Evolutionary conservation across 2,797 vertebrate genomes (phyloP).

Genomic region (Lophura swinhoii): DNA sequence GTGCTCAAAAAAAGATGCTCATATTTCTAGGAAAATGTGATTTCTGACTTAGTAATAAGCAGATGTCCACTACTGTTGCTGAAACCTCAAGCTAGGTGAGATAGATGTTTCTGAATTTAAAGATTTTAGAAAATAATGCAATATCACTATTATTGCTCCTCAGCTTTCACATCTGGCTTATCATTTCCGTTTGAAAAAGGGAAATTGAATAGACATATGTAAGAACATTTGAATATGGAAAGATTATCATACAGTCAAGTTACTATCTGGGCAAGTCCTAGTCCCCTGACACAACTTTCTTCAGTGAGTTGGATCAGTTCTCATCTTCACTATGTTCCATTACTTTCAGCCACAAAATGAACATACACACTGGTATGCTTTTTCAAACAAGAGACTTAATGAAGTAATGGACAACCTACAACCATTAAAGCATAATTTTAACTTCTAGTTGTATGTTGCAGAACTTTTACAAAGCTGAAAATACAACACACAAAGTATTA

Average conservation of each 20-base stretch:
- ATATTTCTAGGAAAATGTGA: background rate
- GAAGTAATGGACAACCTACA: background rate
- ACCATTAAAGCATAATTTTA: background rate
- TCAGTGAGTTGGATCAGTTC: background rate
- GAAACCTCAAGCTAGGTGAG: background rate
- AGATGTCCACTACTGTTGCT: background rate
- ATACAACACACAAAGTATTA: background rate
- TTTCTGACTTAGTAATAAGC: background rate
- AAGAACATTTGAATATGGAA: background rate
- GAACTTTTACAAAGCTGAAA: background rate
- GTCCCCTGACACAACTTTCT: background rate
- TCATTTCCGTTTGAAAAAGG: background rate
- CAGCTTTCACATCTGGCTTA: background rate
- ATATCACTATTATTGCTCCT: background rate
- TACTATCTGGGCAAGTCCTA: background rate
- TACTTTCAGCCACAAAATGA: constrained; percentile 13
- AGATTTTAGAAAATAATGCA: background rate
- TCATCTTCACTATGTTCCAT: background rate
- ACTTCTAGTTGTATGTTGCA: background rate
- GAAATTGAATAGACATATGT: background rate
- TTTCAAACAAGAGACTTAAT: background rate
- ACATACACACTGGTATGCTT: background rate
- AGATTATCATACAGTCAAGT: background rate
- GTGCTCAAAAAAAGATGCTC: background rate
- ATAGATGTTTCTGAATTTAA: background rate